phyloP scores from a whole-genome alignment of 2,888 invertebrate species.

The Cataglyphis albicans region DNA sequence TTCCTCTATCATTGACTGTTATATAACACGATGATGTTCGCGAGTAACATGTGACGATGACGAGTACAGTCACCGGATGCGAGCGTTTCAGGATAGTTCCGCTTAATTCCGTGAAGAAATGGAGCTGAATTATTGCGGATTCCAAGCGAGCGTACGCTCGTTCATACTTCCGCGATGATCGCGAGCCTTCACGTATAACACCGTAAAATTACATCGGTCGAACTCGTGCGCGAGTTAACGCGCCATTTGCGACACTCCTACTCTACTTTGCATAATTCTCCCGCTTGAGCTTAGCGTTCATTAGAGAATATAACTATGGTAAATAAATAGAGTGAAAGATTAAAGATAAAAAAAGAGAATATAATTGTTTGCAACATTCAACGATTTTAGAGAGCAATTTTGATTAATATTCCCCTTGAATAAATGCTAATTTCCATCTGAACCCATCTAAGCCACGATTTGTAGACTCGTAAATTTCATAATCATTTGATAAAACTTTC shows the following conservation, averaged over 20 bases:
- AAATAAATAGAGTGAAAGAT: neutral
- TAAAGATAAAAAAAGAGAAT: neutral
- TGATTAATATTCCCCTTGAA: neutral
- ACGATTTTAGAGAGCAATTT: neutral
- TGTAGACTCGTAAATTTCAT: neutral
- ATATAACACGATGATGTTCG: neutral
- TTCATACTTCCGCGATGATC: constrained; percentile 41
- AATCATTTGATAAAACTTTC: neutral
- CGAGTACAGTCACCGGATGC: constrained; percentile 64
- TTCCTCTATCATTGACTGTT: neutral
- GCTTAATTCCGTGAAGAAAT: constrained; percentile 68
- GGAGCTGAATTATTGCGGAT: constrained; percentile 64
- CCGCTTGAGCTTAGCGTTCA: neutral
- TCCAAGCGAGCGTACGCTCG: constrained; percentile 41
- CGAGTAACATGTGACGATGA: neutral
- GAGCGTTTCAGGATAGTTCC: constrained; percentile 62
- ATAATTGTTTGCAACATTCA: neutral
- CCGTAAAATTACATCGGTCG: constrained; percentile 19
- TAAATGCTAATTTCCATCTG: neutral
- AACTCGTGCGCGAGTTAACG: constrained; percentile 29
- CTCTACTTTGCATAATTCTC: constrained; percentile 31
- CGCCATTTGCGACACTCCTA: constrained; percentile 32
- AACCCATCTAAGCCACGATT: neutral
- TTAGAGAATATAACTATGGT: neutral
- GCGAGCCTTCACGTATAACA: neutral